Evolutionary conservation across 1,140 invertebrate genomes (phyloP), one percentile per base, ranked within the genome.

Genomic region (Zophobas morio): DNA sequence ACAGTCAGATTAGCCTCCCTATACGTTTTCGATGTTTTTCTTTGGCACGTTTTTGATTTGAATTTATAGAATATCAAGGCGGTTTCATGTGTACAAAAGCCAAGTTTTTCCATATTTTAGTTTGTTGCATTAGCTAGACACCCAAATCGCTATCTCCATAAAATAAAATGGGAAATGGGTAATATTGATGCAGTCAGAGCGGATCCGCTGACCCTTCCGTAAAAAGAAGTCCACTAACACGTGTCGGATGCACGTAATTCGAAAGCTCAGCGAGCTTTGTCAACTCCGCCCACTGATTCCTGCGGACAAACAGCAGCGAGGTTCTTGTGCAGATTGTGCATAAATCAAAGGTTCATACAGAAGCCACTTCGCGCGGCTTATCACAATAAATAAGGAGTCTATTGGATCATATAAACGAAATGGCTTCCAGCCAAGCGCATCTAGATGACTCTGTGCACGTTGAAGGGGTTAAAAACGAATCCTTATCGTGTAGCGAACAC

Each of bases 351-450:
- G 37, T 66, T 66, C 60, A 72, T 53, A 72, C 70, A 49, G 46
- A 53, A 57, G 72, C 56, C 53, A 74, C 56, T 57, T 74, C 46
- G 54, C 32, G 34, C 56, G 72, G 72, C 72, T 74, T 74, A 74
- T 74, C 72, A 56, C 72, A 70, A 76, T 79, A 79, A 79, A 79
- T 79, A 79, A 75, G 66, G 35, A 60, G 74, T 66, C 78, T 79
- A 79, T 51, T 79, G 74, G 74, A 79, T 79, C 49, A 79, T 71
- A 79, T 79, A 76, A 79, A 76, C 66, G 60, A 75, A 79, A 79
- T 79, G 78, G 78, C 78, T 71, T 42, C 74, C 54, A 79, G 78
- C 78, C 78, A 79, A 76, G 70, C 66, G 74, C 49, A 56, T 57
- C 53, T 57, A 74, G 36, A 74, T 74, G 54, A 46, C 54, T 40